These are phyloP conservation scores for Choreutis nemorana DNA, from an alignment of 2,888 invertebrate species.

Conservation along the genomic window DNA sequence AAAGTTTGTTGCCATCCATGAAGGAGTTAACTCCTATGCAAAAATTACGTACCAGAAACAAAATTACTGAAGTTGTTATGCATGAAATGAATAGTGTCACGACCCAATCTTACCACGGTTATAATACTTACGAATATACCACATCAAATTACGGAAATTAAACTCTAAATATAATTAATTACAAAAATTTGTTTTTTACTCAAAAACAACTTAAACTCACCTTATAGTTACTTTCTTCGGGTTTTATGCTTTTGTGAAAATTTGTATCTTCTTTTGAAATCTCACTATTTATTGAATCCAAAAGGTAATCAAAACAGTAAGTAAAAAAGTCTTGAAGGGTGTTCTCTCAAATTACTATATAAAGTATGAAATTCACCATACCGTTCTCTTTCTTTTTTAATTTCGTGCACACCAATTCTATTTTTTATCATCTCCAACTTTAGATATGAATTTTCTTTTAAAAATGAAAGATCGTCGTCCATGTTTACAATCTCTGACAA, in stretches of 20 bases:
- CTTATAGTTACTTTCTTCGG: no score
- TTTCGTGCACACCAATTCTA: constrained; percentile 4
- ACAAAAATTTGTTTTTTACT: no score
- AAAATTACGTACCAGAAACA: constrained; percentile 17
- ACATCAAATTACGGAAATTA: constrained; percentile 15
- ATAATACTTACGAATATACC: constrained; percentile 17
- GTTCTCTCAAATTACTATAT: constrained; percentile 2
- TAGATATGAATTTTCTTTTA: constrained; percentile 2
- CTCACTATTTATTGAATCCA: constrained; percentile 3
- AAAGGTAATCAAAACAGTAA: constrained; percentile 3
- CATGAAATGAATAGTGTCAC: constrained; percentile 16
- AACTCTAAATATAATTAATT: constrained; percentile 10
- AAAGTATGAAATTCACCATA: constrained; percentile 4
- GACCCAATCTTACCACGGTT: constrained; percentile 16
- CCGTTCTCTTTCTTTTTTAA: constrained; percentile 3
- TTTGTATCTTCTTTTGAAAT: constrained; percentile 3
- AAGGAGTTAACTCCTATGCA: constrained; percentile 18
- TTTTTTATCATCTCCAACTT: constrained; percentile 3
- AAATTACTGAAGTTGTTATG: constrained; percentile 17
- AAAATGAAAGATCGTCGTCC: constrained; percentile 4
- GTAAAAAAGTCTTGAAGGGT: constrained; percentile 1
- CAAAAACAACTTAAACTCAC: no score
- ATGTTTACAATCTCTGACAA: constrained; percentile 1
- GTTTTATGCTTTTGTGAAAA: no score
- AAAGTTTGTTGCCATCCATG: constrained; percentile 18